Evolutionary conservation across 2,797 vertebrate genomes (phyloP), one percentile per base, ranked within the genome.

Genomic region (Coluber constrictor): DNA sequence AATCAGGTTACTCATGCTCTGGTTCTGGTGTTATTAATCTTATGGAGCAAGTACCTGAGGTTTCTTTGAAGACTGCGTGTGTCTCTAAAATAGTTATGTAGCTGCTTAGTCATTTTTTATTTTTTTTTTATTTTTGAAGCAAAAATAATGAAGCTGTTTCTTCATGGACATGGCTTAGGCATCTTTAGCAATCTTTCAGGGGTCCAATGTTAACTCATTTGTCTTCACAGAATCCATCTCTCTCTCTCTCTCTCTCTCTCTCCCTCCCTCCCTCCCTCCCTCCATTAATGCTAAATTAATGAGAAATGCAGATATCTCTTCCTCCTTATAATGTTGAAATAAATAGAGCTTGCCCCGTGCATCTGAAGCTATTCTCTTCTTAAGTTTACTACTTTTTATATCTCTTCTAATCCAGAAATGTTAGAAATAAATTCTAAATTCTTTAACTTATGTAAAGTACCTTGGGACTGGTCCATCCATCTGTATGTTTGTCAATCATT

Each of bases 211-310:
- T 95, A 95, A 94, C 93, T 93, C 94, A 94, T 93, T 96, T 95
- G 95, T 95, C 95, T 95, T 93, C 20, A 37, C 95, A 95, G 95
- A 96, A 88, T 96, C 96, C 51, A 54, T 54, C 5, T 57, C 56
- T 57, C 56, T 57, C 56, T 57, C 16, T 18, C 56, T 18, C 56
- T 56, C 56, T 2, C 57, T 94, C 93, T 90, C 32, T 94, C 94
- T 93, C 94, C 92, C 37, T 37, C 94, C 92, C 94, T 93, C 92
- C 89, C 95, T 94, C 91, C 83, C 95, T 54, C 92, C 93, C 94
- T 96, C 95, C 95, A 95, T 96, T 96, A 95, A 94, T 95, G 94
- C 91, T 91, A 94, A 96, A 94, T 95, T 96, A 95, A 94, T 94
- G 74, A 94, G 95, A 94, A 96, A 96, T 91, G 92, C 93, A 96